These are phyloP conservation scores for Bergia puertoricense DNA, from an alignment of 92 coral and sea anemone species.

Conservation along the genomic window DNA sequence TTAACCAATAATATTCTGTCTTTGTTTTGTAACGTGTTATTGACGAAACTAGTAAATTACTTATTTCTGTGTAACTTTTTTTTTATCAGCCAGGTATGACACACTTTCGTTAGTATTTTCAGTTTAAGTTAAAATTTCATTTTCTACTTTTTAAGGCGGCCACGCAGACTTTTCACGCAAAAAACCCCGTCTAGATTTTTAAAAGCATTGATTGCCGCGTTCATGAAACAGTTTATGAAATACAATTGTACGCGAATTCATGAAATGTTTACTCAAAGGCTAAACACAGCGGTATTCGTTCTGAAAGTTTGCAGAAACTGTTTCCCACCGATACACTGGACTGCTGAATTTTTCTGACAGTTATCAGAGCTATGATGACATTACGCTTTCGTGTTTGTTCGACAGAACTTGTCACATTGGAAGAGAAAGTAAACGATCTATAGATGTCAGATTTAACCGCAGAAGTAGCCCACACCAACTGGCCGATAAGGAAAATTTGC, in stretches of 20 bases:
- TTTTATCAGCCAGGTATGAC: not conserved
- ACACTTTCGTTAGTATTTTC: slow-evolving; percentile 29
- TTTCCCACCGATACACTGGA: slow-evolving; percentile 34
- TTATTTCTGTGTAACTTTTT: slow-evolving; percentile 10
- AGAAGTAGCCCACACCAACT: not conserved
- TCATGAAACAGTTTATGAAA: slow-evolving; percentile 12
- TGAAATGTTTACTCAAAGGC: slow-evolving; percentile 19
- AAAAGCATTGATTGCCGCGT: not conserved
- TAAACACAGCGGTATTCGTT: slow-evolving; percentile 28
- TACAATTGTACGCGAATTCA: slow-evolving; percentile 12
- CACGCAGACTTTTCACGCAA: not conserved
- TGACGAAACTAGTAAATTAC: slow-evolving; percentile 13
- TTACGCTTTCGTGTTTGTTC: slow-evolving; percentile 10
- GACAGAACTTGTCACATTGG: slow-evolving; percentile 34
- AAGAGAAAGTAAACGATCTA: not conserved
- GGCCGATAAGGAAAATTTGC: not conserved
- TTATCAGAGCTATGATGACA: slow-evolving; percentile 27
- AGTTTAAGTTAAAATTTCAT: not conserved
- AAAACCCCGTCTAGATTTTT: too few relatives aligned
- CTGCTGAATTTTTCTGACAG: slow-evolving; percentile 28
- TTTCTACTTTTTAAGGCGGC: not conserved
- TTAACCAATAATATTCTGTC: not conserved
- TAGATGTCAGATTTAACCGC: slow-evolving; percentile 26
- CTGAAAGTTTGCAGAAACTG: slow-evolving; percentile 18
- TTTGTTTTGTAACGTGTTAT: not conserved